A percentile compares a stretch with the other conserved stretches of the same genome.
phyloP scores from a whole-genome alignment of 2,797 vertebrate species.

The Meda fulgida region DNA sequence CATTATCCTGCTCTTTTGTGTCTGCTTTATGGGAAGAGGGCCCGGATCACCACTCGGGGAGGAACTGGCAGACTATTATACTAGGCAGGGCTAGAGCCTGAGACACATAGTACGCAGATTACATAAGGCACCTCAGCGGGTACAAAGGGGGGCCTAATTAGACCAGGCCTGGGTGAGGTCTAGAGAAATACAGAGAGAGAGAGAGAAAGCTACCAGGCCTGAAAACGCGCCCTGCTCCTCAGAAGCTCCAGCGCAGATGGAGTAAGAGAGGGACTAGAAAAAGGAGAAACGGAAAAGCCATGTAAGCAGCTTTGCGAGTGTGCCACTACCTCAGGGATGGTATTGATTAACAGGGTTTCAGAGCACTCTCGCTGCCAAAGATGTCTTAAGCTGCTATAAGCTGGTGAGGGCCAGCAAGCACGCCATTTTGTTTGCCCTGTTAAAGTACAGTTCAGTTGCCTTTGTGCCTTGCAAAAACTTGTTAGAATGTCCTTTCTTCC shows the following conservation, averaged over 20 bases:
- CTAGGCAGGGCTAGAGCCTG: slow-evolving; percentile 83
- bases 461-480: slow-evolving; percentile 19
- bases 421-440: slow-evolving; percentile 39
- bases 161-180: slow-evolving; percentile 79
- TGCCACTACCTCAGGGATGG: slow-evolving; percentile 71
- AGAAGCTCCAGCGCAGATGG: not conserved
- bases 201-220: slow-evolving; percentile 17
- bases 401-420: slow-evolving; percentile 43
- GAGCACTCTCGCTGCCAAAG: slow-evolving; percentile 57
- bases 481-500: not conserved
- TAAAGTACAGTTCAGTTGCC: not conserved
- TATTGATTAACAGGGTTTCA: slow-evolving; percentile 73
- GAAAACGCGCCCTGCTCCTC: not conserved
- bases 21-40: slow-evolving; percentile 78
- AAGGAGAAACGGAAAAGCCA: slow-evolving; percentile 65
- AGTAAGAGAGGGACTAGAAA: slow-evolving; percentile 22
- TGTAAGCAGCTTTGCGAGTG: slow-evolving; percentile 72
- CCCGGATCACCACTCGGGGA: slow-evolving; percentile 78
- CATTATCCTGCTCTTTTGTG: slow-evolving; percentile 79
- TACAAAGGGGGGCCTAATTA: slow-evolving; percentile 88
- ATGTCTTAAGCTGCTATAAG: slow-evolving; percentile 41
- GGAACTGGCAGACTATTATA: slow-evolving; percentile 83
- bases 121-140: slow-evolving; percentile 89
- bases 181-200: slow-evolving; percentile 25
- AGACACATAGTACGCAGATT: slow-evolving; percentile 89